These are phyloP conservation scores for Scolanthus callimorphus DNA, from an alignment of 92 coral and sea anemone genomes.

Conservation along the genomic window DNA sequence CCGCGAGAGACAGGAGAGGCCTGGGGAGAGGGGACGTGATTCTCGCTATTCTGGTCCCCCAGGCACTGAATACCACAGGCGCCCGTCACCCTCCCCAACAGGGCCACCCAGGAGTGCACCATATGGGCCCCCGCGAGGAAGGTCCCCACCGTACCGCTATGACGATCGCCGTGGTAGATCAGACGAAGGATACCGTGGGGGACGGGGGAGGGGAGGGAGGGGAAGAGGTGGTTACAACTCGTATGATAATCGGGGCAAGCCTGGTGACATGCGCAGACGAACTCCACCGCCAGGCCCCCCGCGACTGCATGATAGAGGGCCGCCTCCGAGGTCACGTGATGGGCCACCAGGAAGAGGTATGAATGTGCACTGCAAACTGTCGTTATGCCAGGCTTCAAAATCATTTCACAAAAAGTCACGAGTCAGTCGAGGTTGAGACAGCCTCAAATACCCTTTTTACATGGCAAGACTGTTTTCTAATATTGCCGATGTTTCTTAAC, in stretches of 20 bases:
- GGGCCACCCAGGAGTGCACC: conserved; percentile 50
- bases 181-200: conserved; percentile 71
- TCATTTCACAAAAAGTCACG: too few species aligned
- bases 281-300: conserved; percentile 57
- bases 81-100: conserved; percentile 63
- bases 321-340: conserved; percentile 12
- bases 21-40: conserved; percentile 65
- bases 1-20: conserved; percentile 41
- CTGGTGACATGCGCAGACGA: conserved; percentile 61
- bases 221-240: conserved; percentile 69
- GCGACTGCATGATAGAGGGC: conserved; percentile 71
- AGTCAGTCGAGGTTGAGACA: too few species aligned
- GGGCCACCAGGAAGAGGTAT: conserved; percentile 33
- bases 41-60: conserved; percentile 37
- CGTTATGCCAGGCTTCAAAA: too few species aligned
- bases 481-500: too few species aligned
- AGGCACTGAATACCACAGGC: conserved; percentile 72
- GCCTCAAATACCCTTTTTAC: too few species aligned
- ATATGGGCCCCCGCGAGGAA: conserved; percentile 43
- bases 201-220: conserved; percentile 52
- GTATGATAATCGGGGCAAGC: conserved; percentile 68
- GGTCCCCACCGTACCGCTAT: background rate
- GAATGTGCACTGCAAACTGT: background rate
- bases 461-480: too few species aligned
- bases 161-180: conserved; percentile 53